Base-by-base conservation (phyloP, 1,140 invertebrate genomes). In the Antheraea pernyi region DNA sequence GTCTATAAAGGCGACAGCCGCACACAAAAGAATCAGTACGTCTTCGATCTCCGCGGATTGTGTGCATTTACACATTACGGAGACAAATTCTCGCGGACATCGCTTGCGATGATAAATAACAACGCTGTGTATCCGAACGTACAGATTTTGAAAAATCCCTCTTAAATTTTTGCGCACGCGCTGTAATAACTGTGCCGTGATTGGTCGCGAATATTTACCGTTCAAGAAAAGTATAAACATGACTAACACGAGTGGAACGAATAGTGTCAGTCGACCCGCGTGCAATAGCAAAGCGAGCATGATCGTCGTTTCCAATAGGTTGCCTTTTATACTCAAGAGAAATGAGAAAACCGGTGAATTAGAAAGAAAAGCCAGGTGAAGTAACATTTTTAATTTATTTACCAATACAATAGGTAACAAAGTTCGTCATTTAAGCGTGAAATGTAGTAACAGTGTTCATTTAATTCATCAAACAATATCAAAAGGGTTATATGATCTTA, bases 221-320 rank as follows among this genome's bases (percentile, higher is more conserved):
- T 60, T 53, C 74, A 75, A 53, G 59, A 73, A 78, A 79, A 80
- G 39, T 42, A 42, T 42, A 42, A 76, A 79, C 67, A 78, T 53
- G 46, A 53, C 46, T 53, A 83, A 83, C 74, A 91, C 89, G 88
- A 90, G 84, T 89, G 87, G 69, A 78, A 83, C 70, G 69, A 73
- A 79, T 73, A 84, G 80, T 85, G 86, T 77, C 84, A 88, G 88
- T 89, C 90, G 90, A 65, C 75, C 83, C 9, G 67, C 81, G 83
- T 92, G 90, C 83, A 92, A 91, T 76, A 92, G 91, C 82, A 94
- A 94, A 86, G 95, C 95, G 78, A 96, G 95, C 79, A 95, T 98
- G 94, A 97, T 98, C 80, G 97, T 98, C 70, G 97, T 98, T 63
- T 97, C 97, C 74, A 98, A 98, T 93, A 94, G 97, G 77, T 93